phyloP scores from a whole-genome alignment of 2,888 invertebrate genomes.

The Rotaria macrura region DNA sequence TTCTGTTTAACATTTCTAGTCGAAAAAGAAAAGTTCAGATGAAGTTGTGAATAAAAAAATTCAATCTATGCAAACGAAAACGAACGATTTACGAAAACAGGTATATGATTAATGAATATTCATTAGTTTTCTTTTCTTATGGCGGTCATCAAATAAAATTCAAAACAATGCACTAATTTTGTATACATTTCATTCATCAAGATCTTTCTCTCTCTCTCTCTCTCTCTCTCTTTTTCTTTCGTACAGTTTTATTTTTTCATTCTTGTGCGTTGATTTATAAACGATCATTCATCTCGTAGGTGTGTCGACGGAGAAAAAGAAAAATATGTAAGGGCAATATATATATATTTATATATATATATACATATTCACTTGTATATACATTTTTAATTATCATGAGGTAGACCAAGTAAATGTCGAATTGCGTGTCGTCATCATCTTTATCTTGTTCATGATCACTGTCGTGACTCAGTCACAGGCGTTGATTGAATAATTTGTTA shows the following conservation, averaged over 20 bases:
- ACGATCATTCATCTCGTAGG: not conserved
- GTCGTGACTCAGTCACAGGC: not conserved
- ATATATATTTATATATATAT: too few species aligned
- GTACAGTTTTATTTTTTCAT: not conserved
- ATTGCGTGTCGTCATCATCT: not conserved
- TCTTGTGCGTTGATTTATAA: not conserved
- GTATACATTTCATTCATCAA: too few species aligned
- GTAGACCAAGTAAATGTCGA: not conserved
- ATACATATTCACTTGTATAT: not conserved
- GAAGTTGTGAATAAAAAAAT: not conserved
- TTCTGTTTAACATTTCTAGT: not conserved
- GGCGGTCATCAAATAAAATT: too few species aligned
- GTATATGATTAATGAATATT: not conserved
- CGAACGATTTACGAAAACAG: constrained; percentile 8
- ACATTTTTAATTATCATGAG: not conserved
- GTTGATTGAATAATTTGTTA: not conserved
- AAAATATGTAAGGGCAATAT: not conserved
- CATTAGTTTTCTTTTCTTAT: not conserved
- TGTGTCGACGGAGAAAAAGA: not conserved
- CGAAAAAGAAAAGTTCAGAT: constrained; percentile 17
- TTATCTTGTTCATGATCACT: not conserved
- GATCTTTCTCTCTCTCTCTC: too few species aligned
- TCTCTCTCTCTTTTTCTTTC: too few species aligned
- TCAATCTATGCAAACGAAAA: not conserved
- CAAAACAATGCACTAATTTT: too few species aligned